A percentile compares a stretch with the other conserved stretches of the same genome.
These are phyloP conservation scores for Elaphurus davidianus DNA, from an alignment of 2,113 vertebrate species.

Conservation along the genomic window DNA sequence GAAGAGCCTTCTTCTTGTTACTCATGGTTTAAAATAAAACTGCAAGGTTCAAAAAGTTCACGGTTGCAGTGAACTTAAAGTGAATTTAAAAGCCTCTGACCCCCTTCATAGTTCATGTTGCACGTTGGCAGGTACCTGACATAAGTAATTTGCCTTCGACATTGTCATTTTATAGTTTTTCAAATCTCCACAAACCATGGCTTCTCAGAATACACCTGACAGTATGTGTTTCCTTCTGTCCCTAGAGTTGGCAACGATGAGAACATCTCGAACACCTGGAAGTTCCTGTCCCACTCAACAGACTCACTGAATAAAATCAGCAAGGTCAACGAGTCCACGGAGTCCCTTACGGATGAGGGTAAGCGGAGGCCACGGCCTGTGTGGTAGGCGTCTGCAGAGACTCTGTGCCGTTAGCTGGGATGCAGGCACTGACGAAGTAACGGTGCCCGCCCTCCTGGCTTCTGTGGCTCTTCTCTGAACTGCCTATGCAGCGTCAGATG, in stretches of 20 bases:
- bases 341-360: slow-evolving; percentile 97
- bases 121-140: not conserved
- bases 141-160: not conserved
- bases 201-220: not conserved
- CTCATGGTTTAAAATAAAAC: not conserved
- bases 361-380: slow-evolving; percentile 23
- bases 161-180: not conserved
- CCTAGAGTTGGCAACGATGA: slow-evolving; percentile 93
- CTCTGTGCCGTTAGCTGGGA: not conserved
- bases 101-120: not conserved
- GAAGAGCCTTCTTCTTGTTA: not conserved
- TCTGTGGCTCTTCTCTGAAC: not conserved
- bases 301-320: slow-evolving; percentile 95
- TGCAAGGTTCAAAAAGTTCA: not conserved
- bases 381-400: not conserved
- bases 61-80: not conserved
- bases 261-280: slow-evolving; percentile 88
- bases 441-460: not conserved
- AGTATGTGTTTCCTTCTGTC: slow-evolving; percentile 20
- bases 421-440: not conserved
- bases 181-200: not conserved
- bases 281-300: slow-evolving; percentile 94
- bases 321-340: slow-evolving; percentile 94
- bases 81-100: not conserved
- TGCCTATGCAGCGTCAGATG: not conserved